phyloP scores from a whole-genome alignment of 2,888 invertebrate genomes.

The Eubasilissa splendida region DNA sequence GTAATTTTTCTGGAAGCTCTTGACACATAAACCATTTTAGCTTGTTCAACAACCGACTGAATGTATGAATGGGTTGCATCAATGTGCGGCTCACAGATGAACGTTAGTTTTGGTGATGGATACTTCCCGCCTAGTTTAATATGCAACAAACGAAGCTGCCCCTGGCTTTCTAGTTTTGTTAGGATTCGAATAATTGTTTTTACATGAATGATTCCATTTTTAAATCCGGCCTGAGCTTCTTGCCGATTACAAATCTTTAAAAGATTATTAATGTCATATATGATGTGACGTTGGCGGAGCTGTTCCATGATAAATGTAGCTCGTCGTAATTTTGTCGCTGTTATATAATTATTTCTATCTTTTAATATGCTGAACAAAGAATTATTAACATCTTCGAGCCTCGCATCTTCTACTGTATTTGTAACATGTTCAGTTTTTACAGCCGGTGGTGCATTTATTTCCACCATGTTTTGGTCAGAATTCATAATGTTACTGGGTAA shows the following conservation, averaged over 20 bases:
- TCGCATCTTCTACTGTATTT: too few relatives aligned
- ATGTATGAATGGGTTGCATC: conserved; percentile 69
- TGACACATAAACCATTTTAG: conserved; percentile 63
- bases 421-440: too few relatives aligned
- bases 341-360: conserved; percentile 1
- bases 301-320: conserved; percentile 76
- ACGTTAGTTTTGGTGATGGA: conserved; percentile 67
- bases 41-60: conserved; percentile 75
- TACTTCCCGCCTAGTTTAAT: conserved; percentile 67
- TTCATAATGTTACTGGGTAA: not conserved
- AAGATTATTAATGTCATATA: conserved; percentile 72
- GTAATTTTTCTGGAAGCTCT: conserved; percentile 4
- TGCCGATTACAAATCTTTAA: conserved; percentile 69
- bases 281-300: conserved; percentile 74
- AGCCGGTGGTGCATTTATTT: not conserved
- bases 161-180: conserved; percentile 72
- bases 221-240: conserved; percentile 72
- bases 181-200: conserved; percentile 78
- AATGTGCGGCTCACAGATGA: conserved; percentile 72
- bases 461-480: not conserved
- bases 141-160: conserved; percentile 72
- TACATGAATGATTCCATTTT: conserved; percentile 74
- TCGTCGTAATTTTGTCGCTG: conserved; percentile 64
- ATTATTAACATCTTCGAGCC: too few relatives aligned
- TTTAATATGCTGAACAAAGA: not conserved